A percentile compares a stretch with the other conserved stretches of the same genome.
These are phyloP conservation scores for Volucella inflata DNA, from an alignment of 2,888 invertebrate species.

Conservation along the genomic window DNA sequence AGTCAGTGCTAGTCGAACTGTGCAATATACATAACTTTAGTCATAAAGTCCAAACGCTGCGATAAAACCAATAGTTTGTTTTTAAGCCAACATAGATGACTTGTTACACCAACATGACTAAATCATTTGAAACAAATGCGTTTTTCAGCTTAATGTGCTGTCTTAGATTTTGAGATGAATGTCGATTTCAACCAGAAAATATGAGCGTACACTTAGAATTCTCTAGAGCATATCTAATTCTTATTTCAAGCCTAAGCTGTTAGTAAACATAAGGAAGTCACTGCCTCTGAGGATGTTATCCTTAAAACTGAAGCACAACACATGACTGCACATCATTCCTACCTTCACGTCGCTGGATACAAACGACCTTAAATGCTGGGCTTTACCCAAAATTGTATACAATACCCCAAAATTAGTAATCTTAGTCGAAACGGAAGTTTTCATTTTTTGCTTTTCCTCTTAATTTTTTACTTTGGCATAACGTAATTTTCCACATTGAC, in stretches of 20 bases:
- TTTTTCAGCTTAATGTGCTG: too few species aligned
- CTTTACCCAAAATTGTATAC: not conserved
- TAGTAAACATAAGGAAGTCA: conserved; percentile 1
- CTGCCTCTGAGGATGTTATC: not conserved
- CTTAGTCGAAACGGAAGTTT: conserved; percentile 12
- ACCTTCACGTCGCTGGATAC: not conserved
- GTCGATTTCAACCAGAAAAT: too few species aligned
- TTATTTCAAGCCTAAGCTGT: not conserved
- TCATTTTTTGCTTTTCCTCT: not conserved
- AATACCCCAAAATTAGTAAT: conserved; percentile 19
- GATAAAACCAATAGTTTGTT: too few species aligned
- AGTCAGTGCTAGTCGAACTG: too few species aligned
- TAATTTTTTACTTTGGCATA: not conserved
- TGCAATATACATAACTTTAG: too few species aligned
- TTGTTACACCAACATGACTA: too few species aligned
- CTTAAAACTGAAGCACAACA: conserved; percentile 10
- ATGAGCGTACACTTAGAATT: not conserved
- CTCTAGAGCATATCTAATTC: not conserved
- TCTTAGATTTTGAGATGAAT: too few species aligned
- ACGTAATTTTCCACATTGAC: conserved; percentile 51
- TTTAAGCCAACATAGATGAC: too few species aligned
- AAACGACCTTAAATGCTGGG: not conserved
- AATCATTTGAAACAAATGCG: too few species aligned
- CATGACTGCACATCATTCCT: conserved; percentile 17
- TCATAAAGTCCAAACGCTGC: too few species aligned